Conservation (phyloP, 1,140 invertebrate species). For the Apocrypta bakeri region DNA sequence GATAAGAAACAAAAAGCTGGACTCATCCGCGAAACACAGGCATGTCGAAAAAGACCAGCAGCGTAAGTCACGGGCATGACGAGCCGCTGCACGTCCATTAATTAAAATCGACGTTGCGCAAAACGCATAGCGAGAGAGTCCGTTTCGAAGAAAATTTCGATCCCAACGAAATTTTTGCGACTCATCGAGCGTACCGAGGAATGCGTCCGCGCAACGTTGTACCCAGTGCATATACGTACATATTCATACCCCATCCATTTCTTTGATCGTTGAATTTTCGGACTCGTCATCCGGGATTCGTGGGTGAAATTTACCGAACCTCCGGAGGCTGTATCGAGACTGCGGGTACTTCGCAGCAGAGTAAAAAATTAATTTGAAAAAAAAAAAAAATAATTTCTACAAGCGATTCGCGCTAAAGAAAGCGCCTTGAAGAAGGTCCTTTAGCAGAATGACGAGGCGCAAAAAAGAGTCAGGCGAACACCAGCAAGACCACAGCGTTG, state of each 20-base stretch:
- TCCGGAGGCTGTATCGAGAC: no score
- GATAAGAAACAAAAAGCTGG: background rate
- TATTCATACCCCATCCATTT: no score
- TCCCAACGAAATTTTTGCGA: slow-evolving; percentile 22
- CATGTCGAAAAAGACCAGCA: slow-evolving; percentile 39
- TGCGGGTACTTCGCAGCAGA: no score
- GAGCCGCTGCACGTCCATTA: slow-evolving; percentile 41
- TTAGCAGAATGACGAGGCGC: slow-evolving; percentile 55
- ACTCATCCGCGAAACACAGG: slow-evolving; percentile 45
- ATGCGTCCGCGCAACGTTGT: slow-evolving; percentile 13
- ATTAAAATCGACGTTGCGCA: slow-evolving; percentile 45
- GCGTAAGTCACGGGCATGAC: background rate
- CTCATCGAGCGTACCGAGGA: slow-evolving; percentile 33
- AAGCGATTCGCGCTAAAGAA: no score
- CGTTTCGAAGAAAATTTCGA: no score
- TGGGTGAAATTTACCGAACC: background rate
- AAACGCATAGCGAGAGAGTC: no score
- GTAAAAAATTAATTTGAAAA: no score
- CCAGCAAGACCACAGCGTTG: background rate
- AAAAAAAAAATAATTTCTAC: background rate
- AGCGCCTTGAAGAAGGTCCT: background rate
- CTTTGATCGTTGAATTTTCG: no score
- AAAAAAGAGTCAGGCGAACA: slow-evolving; percentile 36
- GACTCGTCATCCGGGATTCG: background rate
- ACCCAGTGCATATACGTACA: background rate